These are phyloP conservation scores for Macrosiphum euphorbiae DNA, from an alignment of 2,888 invertebrate genomes.

Conservation along the genomic window DNA sequence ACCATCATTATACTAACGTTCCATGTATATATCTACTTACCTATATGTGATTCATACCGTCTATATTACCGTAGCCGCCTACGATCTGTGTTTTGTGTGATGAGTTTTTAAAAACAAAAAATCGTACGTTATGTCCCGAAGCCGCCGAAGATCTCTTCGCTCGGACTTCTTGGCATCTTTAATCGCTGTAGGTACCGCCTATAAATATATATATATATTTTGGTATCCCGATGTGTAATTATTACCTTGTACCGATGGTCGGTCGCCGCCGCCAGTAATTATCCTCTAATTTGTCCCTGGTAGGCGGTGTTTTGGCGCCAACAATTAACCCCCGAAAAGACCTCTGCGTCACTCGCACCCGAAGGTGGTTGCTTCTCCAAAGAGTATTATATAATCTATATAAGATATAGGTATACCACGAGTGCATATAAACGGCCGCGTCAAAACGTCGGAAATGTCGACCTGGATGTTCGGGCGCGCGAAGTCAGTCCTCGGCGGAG, in stretches of 20 bases:
- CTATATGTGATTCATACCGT: neutral
- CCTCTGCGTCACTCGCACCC: neutral
- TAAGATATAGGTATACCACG: neutral
- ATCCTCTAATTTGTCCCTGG: conserved; percentile 64
- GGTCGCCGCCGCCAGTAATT: conserved; percentile 51
- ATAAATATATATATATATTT: neutral
- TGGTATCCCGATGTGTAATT: neutral
- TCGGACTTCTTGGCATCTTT: conserved; percentile 50
- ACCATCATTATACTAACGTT: neutral
- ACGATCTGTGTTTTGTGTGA: neutral
- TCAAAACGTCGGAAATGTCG: conserved; percentile 60
- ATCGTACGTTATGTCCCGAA: neutral
- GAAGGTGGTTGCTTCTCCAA: neutral
- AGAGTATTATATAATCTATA: neutral
- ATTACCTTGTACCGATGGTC: conserved; percentile 24
- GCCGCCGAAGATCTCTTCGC: neutral
- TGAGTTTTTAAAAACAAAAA: neutral
- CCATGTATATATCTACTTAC: neutral
- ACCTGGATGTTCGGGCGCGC: conserved; percentile 38
- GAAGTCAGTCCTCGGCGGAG: conserved; percentile 4
- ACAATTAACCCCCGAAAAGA: conserved; percentile 49
- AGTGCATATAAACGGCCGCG: no score
- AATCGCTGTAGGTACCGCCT: conserved; percentile 44
- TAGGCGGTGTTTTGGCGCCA: conserved; percentile 62
- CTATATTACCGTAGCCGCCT: neutral